Evolutionary conservation across 1,140 invertebrate species (phyloP).

Genomic region (Ganaspis sp.): DNA sequence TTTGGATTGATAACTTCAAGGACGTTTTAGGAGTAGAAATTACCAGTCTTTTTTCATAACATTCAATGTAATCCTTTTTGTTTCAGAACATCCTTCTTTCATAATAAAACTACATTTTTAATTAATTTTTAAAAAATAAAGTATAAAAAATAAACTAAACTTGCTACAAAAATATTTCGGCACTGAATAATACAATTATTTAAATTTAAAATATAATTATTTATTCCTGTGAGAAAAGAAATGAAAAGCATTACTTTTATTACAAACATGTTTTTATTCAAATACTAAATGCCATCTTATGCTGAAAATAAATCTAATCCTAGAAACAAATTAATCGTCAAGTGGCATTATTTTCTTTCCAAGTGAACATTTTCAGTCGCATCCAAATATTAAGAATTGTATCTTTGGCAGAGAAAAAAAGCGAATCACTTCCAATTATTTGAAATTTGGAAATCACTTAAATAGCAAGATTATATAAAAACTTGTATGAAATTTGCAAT

Average conservation of each 20-base stretch:
- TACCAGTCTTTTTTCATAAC: slow-evolving; percentile 46
- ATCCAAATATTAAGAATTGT: not conserved
- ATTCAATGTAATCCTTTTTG: too few relatives aligned
- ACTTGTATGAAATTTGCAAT: too few relatives aligned
- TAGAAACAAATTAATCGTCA: too few relatives aligned
- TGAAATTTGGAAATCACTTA: too few relatives aligned
- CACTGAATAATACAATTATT: too few relatives aligned
- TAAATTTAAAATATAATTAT: too few relatives aligned
- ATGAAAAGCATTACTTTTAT: not conserved
- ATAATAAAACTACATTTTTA: not conserved
- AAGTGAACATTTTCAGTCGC: not conserved
- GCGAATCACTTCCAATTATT: too few relatives aligned
- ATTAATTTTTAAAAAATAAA: not conserved
- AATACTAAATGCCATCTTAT: not conserved
- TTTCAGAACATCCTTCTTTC: too few relatives aligned
- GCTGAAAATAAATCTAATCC: not conserved
- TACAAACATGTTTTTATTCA: slow-evolving; percentile 6
- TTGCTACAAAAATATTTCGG: too few relatives aligned
- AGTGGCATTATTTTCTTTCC: too few relatives aligned
- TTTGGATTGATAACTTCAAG: slow-evolving; percentile 71
- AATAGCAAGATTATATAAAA: too few relatives aligned
- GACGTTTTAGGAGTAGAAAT: slow-evolving; percentile 60
- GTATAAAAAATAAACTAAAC: too few relatives aligned
- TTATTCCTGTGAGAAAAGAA: not conserved
- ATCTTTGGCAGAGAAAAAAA: not conserved